Evolutionary conservation across 2,888 invertebrate species (phyloP).

Genomic region (Steinernema scapterisci): DNA sequence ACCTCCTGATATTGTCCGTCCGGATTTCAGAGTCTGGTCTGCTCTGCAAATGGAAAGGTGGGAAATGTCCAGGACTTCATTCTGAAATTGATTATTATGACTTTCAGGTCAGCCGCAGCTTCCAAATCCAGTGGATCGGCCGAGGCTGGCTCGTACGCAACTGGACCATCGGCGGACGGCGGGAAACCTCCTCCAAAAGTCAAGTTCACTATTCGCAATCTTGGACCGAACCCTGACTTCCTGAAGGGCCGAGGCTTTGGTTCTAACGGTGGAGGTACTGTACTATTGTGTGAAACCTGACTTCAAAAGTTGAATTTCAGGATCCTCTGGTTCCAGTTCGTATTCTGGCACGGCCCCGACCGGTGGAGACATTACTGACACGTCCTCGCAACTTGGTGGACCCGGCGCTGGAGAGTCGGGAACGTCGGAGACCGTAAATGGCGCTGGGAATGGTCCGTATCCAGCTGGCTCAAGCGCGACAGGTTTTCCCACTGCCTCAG

Average conservation of each 20-base stretch:
- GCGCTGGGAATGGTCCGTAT: slow-evolving; percentile 19
- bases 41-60: neutral
- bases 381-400: neutral
- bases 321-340: neutral
- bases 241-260: slow-evolving; percentile 6
- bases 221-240: slow-evolving; percentile 33
- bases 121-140: neutral
- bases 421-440: neutral
- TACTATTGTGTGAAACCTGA: neutral
- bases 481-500: slow-evolving; percentile 15
- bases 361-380: neutral
- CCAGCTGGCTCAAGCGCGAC: slow-evolving; percentile 14
- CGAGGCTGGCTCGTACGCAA: neutral
- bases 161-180: neutral
- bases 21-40: slow-evolving; percentile 18
- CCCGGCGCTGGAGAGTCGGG: neutral
- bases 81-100: no score
- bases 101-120: neutral
- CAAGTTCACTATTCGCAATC: slow-evolving; percentile 28
- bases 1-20: slow-evolving; percentile 21
- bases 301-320: neutral
- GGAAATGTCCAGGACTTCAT: no score
- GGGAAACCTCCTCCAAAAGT: neutral
- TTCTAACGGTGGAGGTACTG: neutral
- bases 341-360: neutral